phyloP scores from a whole-genome alignment of 2,113 vertebrate species.

The Acanthisitta chloris region DNA sequence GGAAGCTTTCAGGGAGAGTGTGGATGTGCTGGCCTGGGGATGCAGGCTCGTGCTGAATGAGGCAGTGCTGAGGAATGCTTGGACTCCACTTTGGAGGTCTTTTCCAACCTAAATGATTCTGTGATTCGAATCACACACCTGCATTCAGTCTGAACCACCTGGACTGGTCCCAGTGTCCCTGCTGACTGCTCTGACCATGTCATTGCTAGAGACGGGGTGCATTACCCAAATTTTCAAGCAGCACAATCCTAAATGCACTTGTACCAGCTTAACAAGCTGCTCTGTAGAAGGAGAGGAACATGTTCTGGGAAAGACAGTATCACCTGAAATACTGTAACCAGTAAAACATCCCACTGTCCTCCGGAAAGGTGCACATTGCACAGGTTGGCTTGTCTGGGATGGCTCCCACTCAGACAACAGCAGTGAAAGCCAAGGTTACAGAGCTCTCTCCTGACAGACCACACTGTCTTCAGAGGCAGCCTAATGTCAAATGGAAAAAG shows the following conservation, averaged over 20 bases:
- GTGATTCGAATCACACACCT: not conserved
- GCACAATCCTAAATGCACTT: not conserved
- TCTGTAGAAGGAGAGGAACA: not conserved
- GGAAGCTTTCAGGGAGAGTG: not conserved
- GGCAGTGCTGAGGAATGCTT: accelerated
- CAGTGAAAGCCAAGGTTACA: not conserved
- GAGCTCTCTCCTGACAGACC: not conserved
- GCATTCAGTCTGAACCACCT: not conserved
- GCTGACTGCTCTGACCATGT: not conserved
- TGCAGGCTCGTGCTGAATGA: not conserved
- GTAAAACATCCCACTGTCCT: not conserved
- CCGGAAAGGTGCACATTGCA: not conserved
- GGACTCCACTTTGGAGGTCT: not conserved
- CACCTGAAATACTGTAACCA: not conserved
- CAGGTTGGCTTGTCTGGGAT: not conserved
- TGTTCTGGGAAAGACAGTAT: not conserved
- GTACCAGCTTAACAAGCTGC: not conserved
- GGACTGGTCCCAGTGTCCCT: not conserved
- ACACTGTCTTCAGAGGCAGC: not conserved
- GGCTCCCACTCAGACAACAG: not conserved
- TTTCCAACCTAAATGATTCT: not conserved
- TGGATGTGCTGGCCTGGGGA: not conserved
- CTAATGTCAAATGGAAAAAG: not conserved
- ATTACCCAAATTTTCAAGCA: not conserved
- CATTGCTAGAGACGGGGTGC: not conserved